A percentile compares a stretch with the other conserved stretches of the same genome.
Conservation (phyloP, 2,797 vertebrate species). For the Mus spretus region DNA sequence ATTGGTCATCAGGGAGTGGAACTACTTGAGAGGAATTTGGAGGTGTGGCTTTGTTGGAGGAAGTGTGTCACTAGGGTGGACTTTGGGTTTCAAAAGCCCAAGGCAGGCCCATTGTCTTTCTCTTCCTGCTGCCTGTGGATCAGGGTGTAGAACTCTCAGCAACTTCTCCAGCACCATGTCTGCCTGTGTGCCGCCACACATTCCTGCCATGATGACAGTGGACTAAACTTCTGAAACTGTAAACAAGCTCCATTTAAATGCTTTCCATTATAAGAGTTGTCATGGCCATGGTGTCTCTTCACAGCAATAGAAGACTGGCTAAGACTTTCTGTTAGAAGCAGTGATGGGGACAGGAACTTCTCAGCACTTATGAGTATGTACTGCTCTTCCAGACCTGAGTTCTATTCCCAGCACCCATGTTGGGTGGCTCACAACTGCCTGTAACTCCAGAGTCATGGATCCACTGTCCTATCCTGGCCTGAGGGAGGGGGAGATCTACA, state of each 20-base stretch:
- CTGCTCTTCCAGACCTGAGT: background rate
- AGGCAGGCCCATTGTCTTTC: background rate
- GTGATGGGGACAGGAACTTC: background rate
- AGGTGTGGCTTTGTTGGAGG: background rate
- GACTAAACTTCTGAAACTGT: background rate
- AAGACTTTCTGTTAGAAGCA: background rate
- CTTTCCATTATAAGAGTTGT: background rate
- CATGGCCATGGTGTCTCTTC: background rate
- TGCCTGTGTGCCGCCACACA: background rate
- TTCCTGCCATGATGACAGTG: background rate
- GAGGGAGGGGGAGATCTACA: too few relatives aligned
- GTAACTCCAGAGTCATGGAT: background rate
- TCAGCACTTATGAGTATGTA: background rate
- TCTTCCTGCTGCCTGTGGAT: background rate
- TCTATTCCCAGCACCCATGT: background rate
- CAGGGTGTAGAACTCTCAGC: background rate
- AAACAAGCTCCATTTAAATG: background rate
- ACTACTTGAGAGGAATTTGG: background rate
- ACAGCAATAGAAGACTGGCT: background rate
- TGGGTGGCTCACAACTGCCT: background rate
- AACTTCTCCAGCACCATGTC: background rate
- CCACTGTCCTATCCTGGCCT: background rate
- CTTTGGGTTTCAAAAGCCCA: background rate
- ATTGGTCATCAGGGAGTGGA: background rate
- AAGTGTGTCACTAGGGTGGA: background rate